A percentile compares a stretch with the other conserved stretches of the same genome.
Conservation (phyloP, 2,888 invertebrate genomes). For the Dendrolimus houi region DNA sequence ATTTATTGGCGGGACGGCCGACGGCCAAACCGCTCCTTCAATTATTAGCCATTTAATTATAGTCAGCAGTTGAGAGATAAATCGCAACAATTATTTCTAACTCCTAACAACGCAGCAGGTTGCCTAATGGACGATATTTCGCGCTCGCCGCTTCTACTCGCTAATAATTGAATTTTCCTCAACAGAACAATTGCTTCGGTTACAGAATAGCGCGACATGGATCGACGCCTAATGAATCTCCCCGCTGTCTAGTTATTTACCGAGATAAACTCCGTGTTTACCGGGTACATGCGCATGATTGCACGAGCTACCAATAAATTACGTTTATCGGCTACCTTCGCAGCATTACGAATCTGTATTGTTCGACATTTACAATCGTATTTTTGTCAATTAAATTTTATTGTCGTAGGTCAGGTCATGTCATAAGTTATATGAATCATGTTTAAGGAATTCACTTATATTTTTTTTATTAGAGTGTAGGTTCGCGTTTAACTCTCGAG, state of each 20-base stretch:
- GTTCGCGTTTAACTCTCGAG: too few relatives aligned
- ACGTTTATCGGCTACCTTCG: conserved; percentile 49
- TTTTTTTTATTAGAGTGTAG: too few relatives aligned
- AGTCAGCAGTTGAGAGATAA: conserved; percentile 51
- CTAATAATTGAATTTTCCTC: conserved; percentile 71
- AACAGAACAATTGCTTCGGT: conserved; percentile 72
- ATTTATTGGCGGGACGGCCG: conserved; percentile 47
- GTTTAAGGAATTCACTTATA: too few relatives aligned
- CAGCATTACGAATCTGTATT: conserved; percentile 19
- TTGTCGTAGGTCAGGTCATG: not conserved
- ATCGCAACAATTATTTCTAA: conserved; percentile 66
- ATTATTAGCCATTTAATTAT: conserved; percentile 70
- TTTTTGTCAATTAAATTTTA: conserved; percentile 6
- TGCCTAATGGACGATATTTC: conserved; percentile 57
- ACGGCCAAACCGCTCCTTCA: conserved; percentile 37
- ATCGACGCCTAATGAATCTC: conserved; percentile 75
- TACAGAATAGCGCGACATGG: conserved; percentile 63
- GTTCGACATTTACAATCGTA: conserved; percentile 12
- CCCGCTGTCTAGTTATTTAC: conserved; percentile 70
- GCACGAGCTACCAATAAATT: conserved; percentile 71
- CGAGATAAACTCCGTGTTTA: conserved; percentile 70
- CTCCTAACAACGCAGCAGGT: conserved; percentile 54
- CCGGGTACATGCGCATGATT: conserved; percentile 70
- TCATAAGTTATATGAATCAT: too few relatives aligned
- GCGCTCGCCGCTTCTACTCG: conserved; percentile 41